These are phyloP conservation scores for Semicossyphus pulcher DNA, from an alignment of 2,113 vertebrate species.

Conservation along the genomic window DNA sequence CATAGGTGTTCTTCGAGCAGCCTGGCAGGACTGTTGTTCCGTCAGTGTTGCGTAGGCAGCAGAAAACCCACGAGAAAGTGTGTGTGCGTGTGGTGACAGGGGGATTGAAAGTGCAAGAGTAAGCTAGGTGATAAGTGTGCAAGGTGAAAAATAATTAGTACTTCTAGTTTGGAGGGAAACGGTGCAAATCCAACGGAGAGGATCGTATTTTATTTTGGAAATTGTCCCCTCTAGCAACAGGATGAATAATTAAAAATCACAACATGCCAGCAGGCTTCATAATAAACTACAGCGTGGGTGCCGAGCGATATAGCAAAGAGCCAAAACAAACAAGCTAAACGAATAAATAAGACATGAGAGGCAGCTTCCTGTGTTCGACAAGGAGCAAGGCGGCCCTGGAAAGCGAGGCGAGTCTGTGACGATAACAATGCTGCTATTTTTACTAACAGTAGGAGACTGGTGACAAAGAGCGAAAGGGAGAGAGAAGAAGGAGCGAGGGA, in stretches of 20 bases:
- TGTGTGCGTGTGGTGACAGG: constrained; percentile 10
- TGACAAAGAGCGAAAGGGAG: constrained; percentile 62
- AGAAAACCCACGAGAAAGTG: constrained; percentile 30
- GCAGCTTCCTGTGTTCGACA: constrained; percentile 64
- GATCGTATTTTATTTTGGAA: constrained; percentile 8
- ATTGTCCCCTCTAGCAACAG: constrained; percentile 6
- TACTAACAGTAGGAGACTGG: constrained; percentile 70
- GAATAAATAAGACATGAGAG: constrained; percentile 65
- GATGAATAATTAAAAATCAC: constrained; percentile 55
- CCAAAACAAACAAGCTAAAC: constrained; percentile 51
- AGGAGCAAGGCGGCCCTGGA: constrained; percentile 51
- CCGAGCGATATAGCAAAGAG: neutral
- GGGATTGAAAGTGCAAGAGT: constrained; percentile 19
- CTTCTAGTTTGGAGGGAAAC: constrained; percentile 18
- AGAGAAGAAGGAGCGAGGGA: constrained; percentile 51
- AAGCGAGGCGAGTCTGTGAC: constrained; percentile 56
- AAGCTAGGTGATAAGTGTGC: constrained; percentile 38
- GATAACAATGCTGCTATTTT: constrained; percentile 81
- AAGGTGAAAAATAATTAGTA: constrained; percentile 66
- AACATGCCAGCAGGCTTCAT: constrained; percentile 6
- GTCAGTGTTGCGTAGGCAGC: constrained; percentile 45
- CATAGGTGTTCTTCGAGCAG: constrained; percentile 51
- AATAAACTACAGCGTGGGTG: constrained; percentile 8
- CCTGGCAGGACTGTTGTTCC: constrained; percentile 25
- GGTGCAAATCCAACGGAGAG: constrained; percentile 41